phyloP scores from a whole-genome alignment of 2,113 vertebrate genomes.

The Dipodomys ordii region DNA sequence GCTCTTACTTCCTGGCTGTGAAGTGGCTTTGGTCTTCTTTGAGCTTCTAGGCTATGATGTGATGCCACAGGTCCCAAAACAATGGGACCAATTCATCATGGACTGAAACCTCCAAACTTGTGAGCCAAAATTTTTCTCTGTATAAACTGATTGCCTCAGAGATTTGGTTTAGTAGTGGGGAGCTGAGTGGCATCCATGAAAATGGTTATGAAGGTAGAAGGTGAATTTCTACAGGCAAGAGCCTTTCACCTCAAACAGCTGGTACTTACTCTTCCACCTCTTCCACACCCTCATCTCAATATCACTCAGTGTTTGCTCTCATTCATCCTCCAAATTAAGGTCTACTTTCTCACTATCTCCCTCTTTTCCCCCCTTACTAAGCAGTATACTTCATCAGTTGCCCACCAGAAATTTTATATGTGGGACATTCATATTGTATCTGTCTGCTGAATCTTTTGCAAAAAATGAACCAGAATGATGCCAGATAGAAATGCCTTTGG shows the following conservation, averaged over 20 bases:
- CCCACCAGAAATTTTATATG: background rate
- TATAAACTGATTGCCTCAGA: background rate
- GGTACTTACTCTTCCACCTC: background rate
- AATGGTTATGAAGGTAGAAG: background rate
- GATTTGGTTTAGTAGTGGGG: background rate
- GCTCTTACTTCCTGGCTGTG: background rate
- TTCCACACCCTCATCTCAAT: background rate
- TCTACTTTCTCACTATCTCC: background rate
- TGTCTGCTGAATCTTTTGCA: background rate
- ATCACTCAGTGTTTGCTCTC: background rate
- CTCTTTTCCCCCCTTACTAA: background rate
- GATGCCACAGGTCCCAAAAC: background rate
- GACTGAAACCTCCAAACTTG: background rate
- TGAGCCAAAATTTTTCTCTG: background rate
- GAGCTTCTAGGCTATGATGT: background rate
- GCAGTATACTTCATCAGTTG: background rate
- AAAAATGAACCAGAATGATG: constrained; percentile 28
- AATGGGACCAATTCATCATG: too few relatives aligned
- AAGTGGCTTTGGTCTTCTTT: background rate
- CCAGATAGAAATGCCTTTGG: background rate
- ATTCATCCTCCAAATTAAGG: background rate
- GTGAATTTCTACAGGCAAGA: background rate
- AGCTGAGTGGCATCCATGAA: background rate
- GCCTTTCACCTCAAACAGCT: background rate
- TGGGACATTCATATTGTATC: background rate